phyloP scores from a whole-genome alignment of 92 coral and sea anemone species.

The Montipora capitata region DNA sequence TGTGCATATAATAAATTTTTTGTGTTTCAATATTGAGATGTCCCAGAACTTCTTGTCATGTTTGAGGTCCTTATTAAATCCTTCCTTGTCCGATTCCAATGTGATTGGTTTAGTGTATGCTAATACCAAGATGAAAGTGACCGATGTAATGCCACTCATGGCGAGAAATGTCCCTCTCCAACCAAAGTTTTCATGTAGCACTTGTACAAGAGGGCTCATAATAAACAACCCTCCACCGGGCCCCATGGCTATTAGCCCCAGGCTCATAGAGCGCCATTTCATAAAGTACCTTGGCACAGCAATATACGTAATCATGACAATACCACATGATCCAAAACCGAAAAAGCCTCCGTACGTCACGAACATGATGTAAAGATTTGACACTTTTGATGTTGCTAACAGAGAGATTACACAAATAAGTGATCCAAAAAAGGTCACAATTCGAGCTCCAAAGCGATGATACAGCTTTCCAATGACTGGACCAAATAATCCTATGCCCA shows the following conservation, averaged over 20 bases:
- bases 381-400: conserved; percentile 50
- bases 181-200: conserved; percentile 48
- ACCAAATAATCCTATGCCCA: conserved; percentile 50
- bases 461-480: conserved; percentile 63
- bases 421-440: conserved; percentile 60
- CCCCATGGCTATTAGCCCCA: conserved; percentile 69
- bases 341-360: conserved; percentile 63
- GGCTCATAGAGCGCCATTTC: conserved; percentile 57
- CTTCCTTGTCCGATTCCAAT: conserved; percentile 30
- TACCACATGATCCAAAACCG: conserved; percentile 65
- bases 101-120: conserved; percentile 30
- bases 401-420: conserved; percentile 51
- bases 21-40: conserved; percentile 40
- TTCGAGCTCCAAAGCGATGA: conserved; percentile 75
- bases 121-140: conserved; percentile 32
- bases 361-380: conserved; percentile 59
- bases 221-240: conserved; percentile 77
- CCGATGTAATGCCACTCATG: conserved; percentile 47
- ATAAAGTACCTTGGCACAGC: conserved; percentile 68
- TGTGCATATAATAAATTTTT: not conserved
- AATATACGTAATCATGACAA: conserved; percentile 36
- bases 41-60: conserved; percentile 35
- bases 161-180: conserved; percentile 72
- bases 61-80: not conserved
- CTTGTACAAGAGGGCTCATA: conserved; percentile 73